Conservation (phyloP, 2,797 vertebrate species). For the Thripadectes ignobilis region DNA sequence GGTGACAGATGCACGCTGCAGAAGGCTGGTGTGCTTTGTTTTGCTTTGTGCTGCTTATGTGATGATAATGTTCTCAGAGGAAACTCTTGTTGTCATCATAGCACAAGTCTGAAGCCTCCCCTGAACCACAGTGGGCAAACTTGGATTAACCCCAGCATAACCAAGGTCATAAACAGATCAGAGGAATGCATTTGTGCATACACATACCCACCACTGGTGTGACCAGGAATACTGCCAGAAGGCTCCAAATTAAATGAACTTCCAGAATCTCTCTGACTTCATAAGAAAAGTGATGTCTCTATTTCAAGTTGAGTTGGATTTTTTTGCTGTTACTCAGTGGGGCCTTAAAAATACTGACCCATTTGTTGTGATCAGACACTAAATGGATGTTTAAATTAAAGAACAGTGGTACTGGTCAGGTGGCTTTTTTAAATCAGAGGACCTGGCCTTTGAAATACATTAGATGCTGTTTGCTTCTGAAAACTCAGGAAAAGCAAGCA, state of each 20-base stretch:
- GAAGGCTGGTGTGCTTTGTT: background rate
- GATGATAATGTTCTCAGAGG: background rate
- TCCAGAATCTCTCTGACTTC: background rate
- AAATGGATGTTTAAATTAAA: background rate
- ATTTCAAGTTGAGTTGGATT: rapidly evolving
- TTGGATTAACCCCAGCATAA: background rate
- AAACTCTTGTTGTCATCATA: background rate
- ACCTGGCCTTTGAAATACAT: background rate
- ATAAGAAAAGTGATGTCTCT: background rate
- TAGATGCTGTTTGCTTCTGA: background rate
- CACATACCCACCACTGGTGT: background rate
- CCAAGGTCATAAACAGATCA: background rate
- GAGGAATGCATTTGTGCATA: background rate
- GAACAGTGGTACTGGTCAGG: background rate
- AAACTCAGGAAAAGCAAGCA: background rate
- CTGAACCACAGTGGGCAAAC: background rate
- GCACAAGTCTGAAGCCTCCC: background rate
- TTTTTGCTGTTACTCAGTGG: background rate
- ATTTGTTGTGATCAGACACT: background rate
- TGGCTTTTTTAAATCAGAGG: background rate
- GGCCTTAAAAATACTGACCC: background rate
- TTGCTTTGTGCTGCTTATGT: background rate
- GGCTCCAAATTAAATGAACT: background rate
- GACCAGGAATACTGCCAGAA: background rate
- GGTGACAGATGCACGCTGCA: background rate